Percentiles rank a stretch among this genome's conserved stretches.
Evolutionary conservation across 2,888 invertebrate genomes (phyloP).

Genomic region (Fragum fragum): DNA sequence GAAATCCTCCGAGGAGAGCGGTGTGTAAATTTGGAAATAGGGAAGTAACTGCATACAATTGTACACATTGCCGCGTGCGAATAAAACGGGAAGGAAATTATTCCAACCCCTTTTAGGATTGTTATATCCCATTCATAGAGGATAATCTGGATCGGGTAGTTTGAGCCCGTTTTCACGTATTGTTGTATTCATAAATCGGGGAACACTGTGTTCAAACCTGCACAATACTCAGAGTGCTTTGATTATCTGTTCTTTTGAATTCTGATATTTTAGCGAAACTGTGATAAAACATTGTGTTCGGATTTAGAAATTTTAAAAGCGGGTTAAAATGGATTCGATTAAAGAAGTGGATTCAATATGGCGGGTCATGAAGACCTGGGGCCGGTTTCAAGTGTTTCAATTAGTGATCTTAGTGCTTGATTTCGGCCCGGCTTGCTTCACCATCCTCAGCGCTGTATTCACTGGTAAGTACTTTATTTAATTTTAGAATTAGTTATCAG

Average conservation of each 20-base stretch:
- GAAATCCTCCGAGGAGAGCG: background rate
- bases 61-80: background rate
- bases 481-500: too few relatives aligned
- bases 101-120: background rate
- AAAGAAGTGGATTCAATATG: slow-evolving; percentile 59
- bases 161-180: background rate
- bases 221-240: background rate
- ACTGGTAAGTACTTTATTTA: slow-evolving; percentile 50
- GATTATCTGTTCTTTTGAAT: background rate
- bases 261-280: background rate
- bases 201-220: background rate
- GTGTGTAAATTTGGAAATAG: background rate
- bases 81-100: slow-evolving; percentile 2
- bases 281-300: slow-evolving; percentile 6
- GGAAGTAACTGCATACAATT: background rate
- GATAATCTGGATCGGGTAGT: background rate
- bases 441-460: slow-evolving; percentile 63
- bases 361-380: slow-evolving; percentile 61
- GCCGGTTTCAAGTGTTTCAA: slow-evolving; percentile 65
- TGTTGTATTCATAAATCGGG: background rate
- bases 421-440: slow-evolving; percentile 51
- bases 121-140: background rate
- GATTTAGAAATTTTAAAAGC: background rate
- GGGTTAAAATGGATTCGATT: slow-evolving; percentile 2
- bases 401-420: slow-evolving; percentile 45